phyloP scores from a whole-genome alignment of 1,140 invertebrate species.

The Chionoecetes opilio region DNA sequence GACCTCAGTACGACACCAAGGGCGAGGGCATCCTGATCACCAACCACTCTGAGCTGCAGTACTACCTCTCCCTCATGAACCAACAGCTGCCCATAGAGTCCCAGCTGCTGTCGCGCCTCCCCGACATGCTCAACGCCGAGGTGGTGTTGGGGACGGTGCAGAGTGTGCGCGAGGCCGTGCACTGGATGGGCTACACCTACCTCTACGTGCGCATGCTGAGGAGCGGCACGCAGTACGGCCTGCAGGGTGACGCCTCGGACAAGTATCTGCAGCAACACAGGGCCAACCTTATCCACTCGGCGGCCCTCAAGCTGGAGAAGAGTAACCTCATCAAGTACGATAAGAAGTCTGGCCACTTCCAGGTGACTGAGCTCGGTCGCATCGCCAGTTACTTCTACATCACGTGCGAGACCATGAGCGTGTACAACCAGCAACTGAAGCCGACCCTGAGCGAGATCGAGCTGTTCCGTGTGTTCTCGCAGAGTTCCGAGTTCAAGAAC shows the following conservation, averaged over 20 bases:
- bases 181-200: constrained; percentile 98
- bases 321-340: constrained; percentile 98
- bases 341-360: constrained; percentile 91
- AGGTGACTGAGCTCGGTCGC: constrained; percentile 95
- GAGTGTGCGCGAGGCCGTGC: constrained; percentile 96
- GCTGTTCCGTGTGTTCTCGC: constrained; percentile 98
- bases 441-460: constrained; percentile 99
- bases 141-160: constrained; percentile 98
- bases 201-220: constrained; percentile 91
- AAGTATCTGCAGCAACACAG: constrained; percentile 94
- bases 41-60: constrained; percentile 99
- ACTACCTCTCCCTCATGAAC: constrained; percentile 98
- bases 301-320: constrained; percentile 95
- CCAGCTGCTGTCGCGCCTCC: constrained; percentile 90
- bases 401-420: constrained; percentile 97
- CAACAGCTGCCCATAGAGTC: constrained; percentile 97
- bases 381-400: constrained; percentile 99
- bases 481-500: constrained; percentile 97
- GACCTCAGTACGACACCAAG: constrained; percentile 99
- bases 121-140: constrained; percentile 99
- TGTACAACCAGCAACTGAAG: constrained; percentile 98
- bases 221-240: constrained; percentile 89
- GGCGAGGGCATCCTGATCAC: constrained; percentile 99
- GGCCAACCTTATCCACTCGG: constrained; percentile 98
- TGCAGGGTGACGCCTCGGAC: constrained; percentile 94